phyloP scores from a whole-genome alignment of 2,797 vertebrate species.

The Chromis chromis region DNA sequence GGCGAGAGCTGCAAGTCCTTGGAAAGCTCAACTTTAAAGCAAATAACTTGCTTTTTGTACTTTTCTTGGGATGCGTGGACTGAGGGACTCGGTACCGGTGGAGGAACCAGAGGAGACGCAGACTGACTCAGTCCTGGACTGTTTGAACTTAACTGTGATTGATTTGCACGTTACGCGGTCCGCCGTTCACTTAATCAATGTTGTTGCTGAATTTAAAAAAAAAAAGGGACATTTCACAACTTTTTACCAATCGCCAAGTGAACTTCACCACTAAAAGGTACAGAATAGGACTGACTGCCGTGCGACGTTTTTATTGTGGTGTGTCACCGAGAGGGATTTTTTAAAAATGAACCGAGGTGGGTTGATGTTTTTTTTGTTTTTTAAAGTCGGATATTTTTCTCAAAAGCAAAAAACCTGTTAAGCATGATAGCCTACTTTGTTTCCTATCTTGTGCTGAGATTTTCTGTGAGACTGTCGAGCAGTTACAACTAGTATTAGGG shows the following conservation, averaged over 20 bases:
- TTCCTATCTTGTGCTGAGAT: slow-evolving; percentile 93
- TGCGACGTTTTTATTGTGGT: slow-evolving; percentile 85
- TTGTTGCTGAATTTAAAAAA: slow-evolving; percentile 67
- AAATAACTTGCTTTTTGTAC: slow-evolving; percentile 63
- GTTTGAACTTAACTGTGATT: slow-evolving; percentile 88
- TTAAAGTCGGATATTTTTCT: slow-evolving; percentile 84
- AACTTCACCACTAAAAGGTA: slow-evolving; percentile 87
- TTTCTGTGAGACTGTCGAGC: slow-evolving; percentile 95
- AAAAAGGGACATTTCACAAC: slow-evolving; percentile 86
- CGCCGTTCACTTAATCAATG: slow-evolving; percentile 86
- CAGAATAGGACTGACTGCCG: slow-evolving; percentile 78
- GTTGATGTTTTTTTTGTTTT: slow-evolving; percentile 78
- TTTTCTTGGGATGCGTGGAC: slow-evolving; percentile 72
- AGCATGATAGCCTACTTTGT: slow-evolving; percentile 92
- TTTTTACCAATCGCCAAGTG: slow-evolving; percentile 83
- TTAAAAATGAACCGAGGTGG: slow-evolving; percentile 90
- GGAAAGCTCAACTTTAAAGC: slow-evolving; percentile 71
- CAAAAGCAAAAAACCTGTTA: slow-evolving; percentile 75
- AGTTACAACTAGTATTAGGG: slow-evolving; percentile 95
- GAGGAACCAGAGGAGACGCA: slow-evolving; percentile 61
- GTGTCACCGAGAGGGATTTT: slow-evolving; percentile 88
- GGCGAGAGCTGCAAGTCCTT: slow-evolving; percentile 56
- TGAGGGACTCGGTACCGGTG: slow-evolving; percentile 53
- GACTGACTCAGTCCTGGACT: slow-evolving; percentile 72
- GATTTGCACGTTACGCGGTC: slow-evolving; percentile 91